phyloP scores from a whole-genome alignment of 2,797 vertebrate species.

The Argya squamiceps region DNA sequence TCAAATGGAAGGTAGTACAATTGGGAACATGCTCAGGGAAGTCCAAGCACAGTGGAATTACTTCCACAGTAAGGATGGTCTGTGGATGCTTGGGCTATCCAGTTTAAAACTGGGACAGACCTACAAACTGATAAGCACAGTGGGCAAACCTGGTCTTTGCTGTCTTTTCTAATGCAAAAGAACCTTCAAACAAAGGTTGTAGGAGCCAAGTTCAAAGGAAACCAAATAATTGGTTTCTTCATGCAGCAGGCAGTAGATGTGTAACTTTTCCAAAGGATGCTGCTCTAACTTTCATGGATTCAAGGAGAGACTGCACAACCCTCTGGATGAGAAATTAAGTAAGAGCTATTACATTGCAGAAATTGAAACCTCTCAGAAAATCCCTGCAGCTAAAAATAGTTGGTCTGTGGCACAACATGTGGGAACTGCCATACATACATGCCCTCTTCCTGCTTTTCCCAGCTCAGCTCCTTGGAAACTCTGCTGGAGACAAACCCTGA shows the following conservation, averaged over 20 bases:
- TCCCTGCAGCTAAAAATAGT: not conserved
- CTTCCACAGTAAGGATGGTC: not conserved
- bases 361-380: not conserved
- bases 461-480: not conserved
- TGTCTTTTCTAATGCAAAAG: not conserved
- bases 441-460: not conserved
- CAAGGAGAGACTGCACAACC: not conserved
- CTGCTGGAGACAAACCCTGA: not conserved
- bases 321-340: not conserved
- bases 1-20: not conserved
- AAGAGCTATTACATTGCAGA: not conserved
- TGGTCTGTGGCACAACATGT: not conserved
- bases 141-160: not conserved
- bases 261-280: not conserved
- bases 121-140: not conserved
- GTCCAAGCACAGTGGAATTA: not conserved
- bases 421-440: not conserved
- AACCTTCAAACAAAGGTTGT: not conserved
- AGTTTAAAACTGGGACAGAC: not conserved
- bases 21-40: not conserved
- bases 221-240: not conserved
- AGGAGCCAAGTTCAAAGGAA: not conserved
- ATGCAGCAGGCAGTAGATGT: not conserved
- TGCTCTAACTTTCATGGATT: not conserved
- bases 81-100: not conserved